Conservation (phyloP, 2,888 invertebrate genomes). For the Metacarcinus magister region DNA sequence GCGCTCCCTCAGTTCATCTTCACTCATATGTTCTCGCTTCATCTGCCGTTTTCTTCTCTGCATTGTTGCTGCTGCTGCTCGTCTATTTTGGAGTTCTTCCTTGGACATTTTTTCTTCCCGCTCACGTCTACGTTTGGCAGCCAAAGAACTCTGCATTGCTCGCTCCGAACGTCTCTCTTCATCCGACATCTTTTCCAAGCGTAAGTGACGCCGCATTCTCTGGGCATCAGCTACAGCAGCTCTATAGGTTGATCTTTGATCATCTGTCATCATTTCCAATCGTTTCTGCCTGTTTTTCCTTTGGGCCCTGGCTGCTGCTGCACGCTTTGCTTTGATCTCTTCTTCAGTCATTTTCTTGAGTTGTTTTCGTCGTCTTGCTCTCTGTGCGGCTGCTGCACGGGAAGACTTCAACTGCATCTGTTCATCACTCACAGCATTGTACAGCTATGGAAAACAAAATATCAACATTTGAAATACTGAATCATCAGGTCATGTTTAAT, state of each 20-base stretch:
- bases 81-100: constrained; percentile 58
- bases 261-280: constrained; percentile 71
- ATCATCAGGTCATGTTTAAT: neutral
- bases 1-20: constrained; percentile 58
- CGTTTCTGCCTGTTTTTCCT: constrained; percentile 64
- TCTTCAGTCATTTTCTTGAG: constrained; percentile 72
- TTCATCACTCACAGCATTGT: constrained; percentile 66
- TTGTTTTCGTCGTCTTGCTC: constrained; percentile 62
- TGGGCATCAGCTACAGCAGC: constrained; percentile 64
- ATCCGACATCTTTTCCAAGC: constrained; percentile 71
- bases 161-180: constrained; percentile 66
- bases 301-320: constrained; percentile 60
- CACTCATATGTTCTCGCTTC: constrained; percentile 67
- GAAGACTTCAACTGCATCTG: constrained; percentile 50
- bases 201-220: constrained; percentile 65
- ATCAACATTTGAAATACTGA: neutral
- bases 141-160: constrained; percentile 61
- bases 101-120: constrained; percentile 63
- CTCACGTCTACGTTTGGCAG: constrained; percentile 49
- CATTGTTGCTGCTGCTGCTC: constrained; percentile 71
- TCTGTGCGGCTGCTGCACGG: constrained; percentile 67
- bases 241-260: constrained; percentile 61
- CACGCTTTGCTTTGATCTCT: constrained; percentile 56
- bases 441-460: constrained; percentile 51
- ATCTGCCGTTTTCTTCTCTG: constrained; percentile 68